Base-by-base conservation (phyloP, 2,888 invertebrate genomes). In the Trichopoda pennipes region DNA sequence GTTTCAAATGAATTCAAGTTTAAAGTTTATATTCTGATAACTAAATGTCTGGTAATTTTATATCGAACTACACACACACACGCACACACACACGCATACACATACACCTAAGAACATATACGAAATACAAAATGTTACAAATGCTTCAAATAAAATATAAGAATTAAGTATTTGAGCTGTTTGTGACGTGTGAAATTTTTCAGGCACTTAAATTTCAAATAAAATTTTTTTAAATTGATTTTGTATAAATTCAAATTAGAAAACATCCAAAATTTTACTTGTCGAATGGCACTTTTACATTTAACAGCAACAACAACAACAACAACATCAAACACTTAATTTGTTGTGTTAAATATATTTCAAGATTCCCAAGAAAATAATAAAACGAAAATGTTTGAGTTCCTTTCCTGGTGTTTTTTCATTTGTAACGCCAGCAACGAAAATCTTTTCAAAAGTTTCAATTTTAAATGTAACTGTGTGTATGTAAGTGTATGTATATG, bases 1-100 rank as follows among this genome's bases (percentile, higher is more conserved):
- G 79, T 72, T 82, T 82, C 63, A 82, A 82, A 82, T 82, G 82
- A 82, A 79, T 79, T 72, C 79, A 72, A 79, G 66, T 80, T 79
- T 75, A 66, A 82, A 72, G 75, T 82, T 79, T 76, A 68, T 63
- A 79, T 79, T 76, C 63, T 68, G 79, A 82, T 82, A 82, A 79
- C 42, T 75, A 82, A 82, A 82, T 79, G 82, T 79, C 66, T 76
- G 76, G 79, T 82, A 82, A 82, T 76, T 66, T 75, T 35, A 73
- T 74, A 69, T 55, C 60, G 60, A 61, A 61, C 17, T 47, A 38
- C 19, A 55, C 19, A 44, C 4, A n/a, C 12, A 17, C 42, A 2
- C 17, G 49, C 16, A 32, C 28, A 19, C 3, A 12, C 28, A 17
- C 7, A 42, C 28, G 2, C 38, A 10, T 38, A 38, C 17, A 3